Evolutionary conservation across 2,888 invertebrate genomes (phyloP).

Genomic region (Nomada goodeniana): DNA sequence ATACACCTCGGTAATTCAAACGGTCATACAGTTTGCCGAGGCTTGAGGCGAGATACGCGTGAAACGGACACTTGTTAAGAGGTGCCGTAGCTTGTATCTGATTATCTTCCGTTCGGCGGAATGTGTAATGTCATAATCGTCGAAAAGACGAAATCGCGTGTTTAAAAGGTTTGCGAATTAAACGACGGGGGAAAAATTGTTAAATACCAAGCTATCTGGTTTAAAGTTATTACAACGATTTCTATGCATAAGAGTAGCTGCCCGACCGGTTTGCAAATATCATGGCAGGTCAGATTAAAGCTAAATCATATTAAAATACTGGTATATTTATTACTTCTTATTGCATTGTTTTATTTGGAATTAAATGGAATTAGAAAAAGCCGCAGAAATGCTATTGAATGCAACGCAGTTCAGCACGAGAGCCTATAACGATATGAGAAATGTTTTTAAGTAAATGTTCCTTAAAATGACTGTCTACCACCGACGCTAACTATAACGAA

Average conservation of each 20-base stretch:
- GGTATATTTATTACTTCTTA: too few relatives aligned
- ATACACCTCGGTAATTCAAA: too few relatives aligned
- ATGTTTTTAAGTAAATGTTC: too few relatives aligned
- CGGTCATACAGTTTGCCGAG: too few relatives aligned
- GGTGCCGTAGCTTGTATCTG: neutral
- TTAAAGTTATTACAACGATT: slow-evolving; percentile 32
- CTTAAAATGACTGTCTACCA: too few relatives aligned
- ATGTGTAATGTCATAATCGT: slow-evolving; percentile 25
- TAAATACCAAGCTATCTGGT: slow-evolving; percentile 19
- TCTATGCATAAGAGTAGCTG: neutral
- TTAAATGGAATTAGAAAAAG: neutral
- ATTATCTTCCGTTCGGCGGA: neutral
- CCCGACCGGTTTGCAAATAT: slow-evolving; percentile 28
- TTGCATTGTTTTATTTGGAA: neutral
- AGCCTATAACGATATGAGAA: too few relatives aligned
- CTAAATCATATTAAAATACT: neutral
- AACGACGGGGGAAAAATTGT: neutral
- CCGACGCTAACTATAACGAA: too few relatives aligned
- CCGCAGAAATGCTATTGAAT: neutral
- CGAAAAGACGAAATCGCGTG: neutral
- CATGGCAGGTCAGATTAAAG: neutral
- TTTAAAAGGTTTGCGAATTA: slow-evolving; percentile 3
- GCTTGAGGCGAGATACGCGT: too few relatives aligned
- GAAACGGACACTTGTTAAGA: too few relatives aligned
- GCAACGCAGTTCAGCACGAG: too few relatives aligned